phyloP scores from a whole-genome alignment of 1,140 invertebrate species.

The Melipona quadrifasciata region DNA sequence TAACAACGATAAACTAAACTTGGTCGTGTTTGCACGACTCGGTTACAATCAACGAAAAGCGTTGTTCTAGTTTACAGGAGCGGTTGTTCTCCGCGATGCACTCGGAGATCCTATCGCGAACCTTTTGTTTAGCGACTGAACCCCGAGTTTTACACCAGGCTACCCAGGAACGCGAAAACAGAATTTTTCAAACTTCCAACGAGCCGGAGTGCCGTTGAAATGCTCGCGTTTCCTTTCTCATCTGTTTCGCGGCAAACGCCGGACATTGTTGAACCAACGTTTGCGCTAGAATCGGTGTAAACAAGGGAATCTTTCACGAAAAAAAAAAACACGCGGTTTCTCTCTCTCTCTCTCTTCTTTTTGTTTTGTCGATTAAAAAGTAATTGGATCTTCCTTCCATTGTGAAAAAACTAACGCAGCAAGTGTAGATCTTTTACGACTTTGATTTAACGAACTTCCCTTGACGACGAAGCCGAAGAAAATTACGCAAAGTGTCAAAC shows the following conservation, averaged over 20 bases:
- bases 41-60: not conserved
- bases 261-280: not conserved
- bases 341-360: not conserved
- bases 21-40: not conserved
- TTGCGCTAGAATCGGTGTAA: not conserved
- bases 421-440: too few species aligned
- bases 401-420: too few species aligned
- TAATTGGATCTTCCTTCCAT: not conserved
- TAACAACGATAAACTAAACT: not conserved
- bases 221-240: slow-evolving; percentile 4
- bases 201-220: not conserved
- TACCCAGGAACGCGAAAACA: not conserved
- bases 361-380: not conserved
- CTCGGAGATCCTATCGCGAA: not conserved
- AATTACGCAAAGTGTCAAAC: too few species aligned
- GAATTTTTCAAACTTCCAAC: slow-evolving; percentile 9
- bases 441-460: too few species aligned
- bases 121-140: not conserved
- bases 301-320: not conserved
- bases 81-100: not conserved
- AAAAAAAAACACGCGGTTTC: not conserved
- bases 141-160: not conserved
- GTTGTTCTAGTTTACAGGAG: not conserved
- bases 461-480: too few species aligned
- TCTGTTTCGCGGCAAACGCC: not conserved